phyloP scores from a whole-genome alignment of 2,797 vertebrate genomes.

The Pseudocheirus occidentalis region DNA sequence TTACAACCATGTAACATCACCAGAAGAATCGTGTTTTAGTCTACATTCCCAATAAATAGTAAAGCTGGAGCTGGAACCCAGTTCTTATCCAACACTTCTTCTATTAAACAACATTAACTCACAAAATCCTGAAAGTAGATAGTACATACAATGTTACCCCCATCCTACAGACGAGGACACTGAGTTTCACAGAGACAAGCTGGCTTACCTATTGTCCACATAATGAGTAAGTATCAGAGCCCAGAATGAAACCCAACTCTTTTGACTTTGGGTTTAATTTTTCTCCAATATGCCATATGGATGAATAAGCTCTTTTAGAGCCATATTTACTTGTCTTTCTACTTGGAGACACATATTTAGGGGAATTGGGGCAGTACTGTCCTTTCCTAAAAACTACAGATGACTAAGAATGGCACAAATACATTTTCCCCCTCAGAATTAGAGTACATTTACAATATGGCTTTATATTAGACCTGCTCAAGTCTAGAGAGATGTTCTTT shows the following conservation, averaged over 20 bases:
- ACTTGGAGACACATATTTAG: neutral
- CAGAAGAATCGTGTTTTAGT: neutral
- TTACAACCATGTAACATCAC: neutral
- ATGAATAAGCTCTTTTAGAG: neutral
- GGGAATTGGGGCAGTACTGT: neutral
- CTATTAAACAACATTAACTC: neutral
- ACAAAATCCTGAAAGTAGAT: neutral
- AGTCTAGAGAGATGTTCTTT: slow-evolving; percentile 19
- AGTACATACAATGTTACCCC: neutral
- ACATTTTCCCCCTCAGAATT: neutral
- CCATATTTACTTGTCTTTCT: neutral
- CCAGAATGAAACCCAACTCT: neutral
- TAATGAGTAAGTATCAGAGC: neutral
- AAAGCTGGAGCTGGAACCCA: neutral
- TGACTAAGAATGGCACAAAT: neutral
- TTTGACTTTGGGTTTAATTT: neutral
- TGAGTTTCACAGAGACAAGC: neutral
- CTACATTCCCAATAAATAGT: neutral
- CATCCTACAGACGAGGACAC: neutral
- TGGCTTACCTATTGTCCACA: neutral
- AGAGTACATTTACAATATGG: slow-evolving; percentile 15
- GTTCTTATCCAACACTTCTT: neutral
- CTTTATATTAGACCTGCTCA: slow-evolving; percentile 35
- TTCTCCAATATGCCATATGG: neutral
- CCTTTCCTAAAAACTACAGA: neutral